phyloP scores from a whole-genome alignment of 2,888 invertebrate species.

The Cataglyphis albicans region DNA sequence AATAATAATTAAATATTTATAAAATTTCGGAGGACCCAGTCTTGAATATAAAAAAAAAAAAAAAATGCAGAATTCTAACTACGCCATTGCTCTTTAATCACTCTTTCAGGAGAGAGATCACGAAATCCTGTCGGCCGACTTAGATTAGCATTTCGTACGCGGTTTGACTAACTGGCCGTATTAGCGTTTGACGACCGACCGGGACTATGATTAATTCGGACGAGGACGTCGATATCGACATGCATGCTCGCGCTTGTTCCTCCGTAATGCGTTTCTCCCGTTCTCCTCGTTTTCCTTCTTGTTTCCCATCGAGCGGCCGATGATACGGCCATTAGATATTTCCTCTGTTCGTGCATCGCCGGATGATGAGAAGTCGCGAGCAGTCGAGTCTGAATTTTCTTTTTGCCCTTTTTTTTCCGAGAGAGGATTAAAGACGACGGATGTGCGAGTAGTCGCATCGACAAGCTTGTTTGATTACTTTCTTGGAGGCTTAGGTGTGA shows the following conservation, averaged over 20 bases:
- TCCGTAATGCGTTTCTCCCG: slow-evolving; percentile 63
- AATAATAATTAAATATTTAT: background rate
- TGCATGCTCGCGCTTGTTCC: slow-evolving; percentile 61
- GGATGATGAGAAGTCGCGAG: slow-evolving; percentile 32
- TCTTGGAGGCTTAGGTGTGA: slow-evolving; percentile 6
- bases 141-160: slow-evolving; percentile 58
- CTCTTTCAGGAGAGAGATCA: slow-evolving; percentile 8
- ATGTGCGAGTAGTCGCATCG: slow-evolving; percentile 1
- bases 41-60: too few species aligned
- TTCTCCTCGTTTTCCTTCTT: slow-evolving; percentile 42
- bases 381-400: background rate
- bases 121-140: slow-evolving; percentile 26
- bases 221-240: slow-evolving; percentile 71
- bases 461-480: slow-evolving; percentile 34
- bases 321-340: slow-evolving; percentile 71
- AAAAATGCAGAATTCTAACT: background rate
- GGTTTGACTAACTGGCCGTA: slow-evolving; percentile 63
- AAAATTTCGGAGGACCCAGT: background rate
- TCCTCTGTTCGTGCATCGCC: slow-evolving; percentile 60
- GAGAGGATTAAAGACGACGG: slow-evolving; percentile 36
- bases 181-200: slow-evolving; percentile 55
- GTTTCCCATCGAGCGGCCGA: slow-evolving; percentile 7
- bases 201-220: slow-evolving; percentile 70
- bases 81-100: background rate
- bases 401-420: slow-evolving; percentile 7